Base-by-base conservation (phyloP, 2,797 vertebrate genomes). In the Ptychobarbus kaznakovi region DNA sequence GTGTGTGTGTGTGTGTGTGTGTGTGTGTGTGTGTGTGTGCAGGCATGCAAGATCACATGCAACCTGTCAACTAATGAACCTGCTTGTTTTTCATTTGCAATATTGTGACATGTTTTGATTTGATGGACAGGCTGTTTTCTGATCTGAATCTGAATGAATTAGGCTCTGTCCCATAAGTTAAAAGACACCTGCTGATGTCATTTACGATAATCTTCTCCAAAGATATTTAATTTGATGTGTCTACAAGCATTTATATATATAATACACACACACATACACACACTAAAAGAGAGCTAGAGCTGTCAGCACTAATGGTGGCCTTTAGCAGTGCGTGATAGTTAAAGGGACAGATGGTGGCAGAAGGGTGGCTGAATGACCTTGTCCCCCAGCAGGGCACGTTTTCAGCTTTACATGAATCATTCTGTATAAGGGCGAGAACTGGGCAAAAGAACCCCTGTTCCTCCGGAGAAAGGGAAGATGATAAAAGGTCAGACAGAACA, bases 311-410 rank as follows among this genome's bases (percentile, higher is more conserved):
- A 77, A 73, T 73, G 66, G 46, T 85, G 77, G 78, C 40, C 68
- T 77, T 84, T 70, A 75, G 13, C 78, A 63, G 75, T 81, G 63
- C 28, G 49, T 80, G 51, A 51, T 69, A 42, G 61, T 73, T 32
- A 49, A 84, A 28, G 61, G 81, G 85, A 87, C 88, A 89, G 87
- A 90, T 89, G 88, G 89, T 89, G 73, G 78, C 81, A 68, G 83
- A 86, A 70, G 42, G 76, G 72, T 72, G 81, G 65, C 87, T 81
- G 85, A 77, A 79, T 89, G 85, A 90, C 88, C 89, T 89, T 90
- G 78, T 90, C 58, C 49, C 78, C 38, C 80, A 44, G 35, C 75
- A 81, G 58, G 78, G 49, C 72, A 51, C 1, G 40, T 68, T 82
- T 82, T 32, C 61, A 84, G 78, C 66, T 58, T 76, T n/a, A 68